phyloP scores from a whole-genome alignment of 2,113 vertebrate species.

The Cairina moschata region DNA sequence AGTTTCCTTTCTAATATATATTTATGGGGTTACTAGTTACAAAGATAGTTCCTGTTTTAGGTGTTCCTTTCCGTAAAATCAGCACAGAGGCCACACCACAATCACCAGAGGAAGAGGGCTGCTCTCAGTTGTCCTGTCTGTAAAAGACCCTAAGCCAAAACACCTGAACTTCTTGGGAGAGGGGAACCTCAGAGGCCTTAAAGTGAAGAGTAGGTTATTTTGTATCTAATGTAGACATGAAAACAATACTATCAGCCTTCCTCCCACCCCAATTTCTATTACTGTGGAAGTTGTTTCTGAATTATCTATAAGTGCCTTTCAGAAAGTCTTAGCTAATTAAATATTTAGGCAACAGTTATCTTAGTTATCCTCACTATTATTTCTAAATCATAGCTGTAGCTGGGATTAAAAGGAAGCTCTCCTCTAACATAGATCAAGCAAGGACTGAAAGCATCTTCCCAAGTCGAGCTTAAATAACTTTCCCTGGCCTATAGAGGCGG shows the following conservation, averaged over 20 bases:
- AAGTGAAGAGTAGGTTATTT: neutral
- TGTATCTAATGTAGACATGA: neutral
- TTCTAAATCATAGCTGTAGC: neutral
- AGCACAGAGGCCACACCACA: neutral
- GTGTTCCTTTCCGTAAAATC: neutral
- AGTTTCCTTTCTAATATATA: neutral
- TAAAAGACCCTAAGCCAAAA: neutral
- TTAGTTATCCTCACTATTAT: neutral
- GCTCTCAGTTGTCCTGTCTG: neutral
- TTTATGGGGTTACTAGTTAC: neutral
- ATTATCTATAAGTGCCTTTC: neutral
- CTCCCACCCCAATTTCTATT: accelerated
- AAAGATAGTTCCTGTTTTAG: neutral
- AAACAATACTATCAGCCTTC: neutral
- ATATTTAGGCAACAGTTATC: neutral
- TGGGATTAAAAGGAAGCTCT: neutral
- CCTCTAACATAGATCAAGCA: neutral
- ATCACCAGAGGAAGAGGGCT: neutral
- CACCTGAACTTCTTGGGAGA: neutral
- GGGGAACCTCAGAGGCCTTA: neutral
- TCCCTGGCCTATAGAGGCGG: neutral
- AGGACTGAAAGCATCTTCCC: neutral
- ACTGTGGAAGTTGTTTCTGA: neutral
- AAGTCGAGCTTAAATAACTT: accelerated
- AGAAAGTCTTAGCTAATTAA: neutral